Percentiles rank a stretch among this genome's conserved stretches.
These are phyloP conservation scores for Drosophila merina DNA, from an alignment of 2,888 invertebrate genomes.

Conservation along the genomic window DNA sequence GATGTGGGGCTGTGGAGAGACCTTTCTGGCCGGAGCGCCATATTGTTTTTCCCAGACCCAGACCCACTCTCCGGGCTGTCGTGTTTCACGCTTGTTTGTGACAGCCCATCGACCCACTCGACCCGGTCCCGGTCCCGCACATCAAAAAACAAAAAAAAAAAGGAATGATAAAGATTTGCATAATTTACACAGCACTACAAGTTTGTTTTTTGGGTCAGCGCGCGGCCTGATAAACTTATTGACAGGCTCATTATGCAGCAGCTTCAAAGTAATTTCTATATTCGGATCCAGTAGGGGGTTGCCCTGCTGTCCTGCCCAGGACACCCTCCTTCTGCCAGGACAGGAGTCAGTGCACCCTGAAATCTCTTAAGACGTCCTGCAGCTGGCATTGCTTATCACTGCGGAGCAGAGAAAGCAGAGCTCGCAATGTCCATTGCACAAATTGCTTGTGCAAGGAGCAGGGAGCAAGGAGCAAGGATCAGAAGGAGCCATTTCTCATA, in stretches of 20 bases:
- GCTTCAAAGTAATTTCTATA: conserved; percentile 43
- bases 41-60: conserved; percentile 73
- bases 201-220: conserved; percentile 59
- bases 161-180: conserved; percentile 69
- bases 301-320: background rate
- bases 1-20: conserved; percentile 34
- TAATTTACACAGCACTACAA: conserved; percentile 73
- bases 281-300: background rate
- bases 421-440: conserved; percentile 75
- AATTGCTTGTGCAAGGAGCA: conserved; percentile 60
- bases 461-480: background rate
- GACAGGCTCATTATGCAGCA: conserved; percentile 69
- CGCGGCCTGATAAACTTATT: conserved; percentile 68
- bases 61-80: conserved; percentile 58
- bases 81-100: conserved; percentile 76
- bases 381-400: conserved; percentile 73
- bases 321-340: conserved; percentile 10
- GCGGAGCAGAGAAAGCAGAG: conserved; percentile 37
- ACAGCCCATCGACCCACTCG: conserved; percentile 50
- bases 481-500: conserved; percentile 67
- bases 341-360: conserved; percentile 70
- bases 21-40: conserved; percentile 59
- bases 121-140: conserved; percentile 5
- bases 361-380: conserved; percentile 75
- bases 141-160: conserved; percentile 9